Evolutionary conservation across 2,888 invertebrate species (phyloP).

Genomic region (Homarus gammarus): DNA sequence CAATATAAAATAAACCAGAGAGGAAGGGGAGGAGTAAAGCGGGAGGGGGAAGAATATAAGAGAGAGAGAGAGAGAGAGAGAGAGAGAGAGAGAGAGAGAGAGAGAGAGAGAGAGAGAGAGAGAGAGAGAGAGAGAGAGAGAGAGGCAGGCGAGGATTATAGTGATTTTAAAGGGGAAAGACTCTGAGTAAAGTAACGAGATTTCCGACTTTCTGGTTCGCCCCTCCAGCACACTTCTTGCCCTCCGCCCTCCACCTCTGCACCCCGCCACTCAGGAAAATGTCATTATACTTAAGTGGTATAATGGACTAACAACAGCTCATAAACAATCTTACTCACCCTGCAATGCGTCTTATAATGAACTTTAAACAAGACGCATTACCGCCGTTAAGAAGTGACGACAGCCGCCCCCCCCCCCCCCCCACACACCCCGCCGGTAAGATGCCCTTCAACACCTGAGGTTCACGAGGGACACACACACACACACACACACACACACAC

Average conservation of each 20-base stretch:
- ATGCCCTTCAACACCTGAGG: too few species aligned
- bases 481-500: too few species aligned
- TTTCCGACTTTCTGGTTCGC: neutral
- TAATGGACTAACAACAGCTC: conserved; percentile 7
- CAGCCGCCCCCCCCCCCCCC: neutral
- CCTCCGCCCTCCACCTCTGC: neutral
- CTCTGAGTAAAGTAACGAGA: neutral
- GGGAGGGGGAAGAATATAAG: too few species aligned
- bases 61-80: conserved; percentile 7
- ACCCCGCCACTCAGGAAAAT: neutral
- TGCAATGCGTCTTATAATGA: neutral
- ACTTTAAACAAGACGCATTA: neutral
- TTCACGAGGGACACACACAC: too few species aligned
- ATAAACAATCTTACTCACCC: neutral
- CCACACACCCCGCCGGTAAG: neutral
- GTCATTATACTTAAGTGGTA: neutral
- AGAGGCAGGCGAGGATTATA: too few species aligned
- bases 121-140: too few species aligned
- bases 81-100: neutral
- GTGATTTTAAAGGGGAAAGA: neutral
- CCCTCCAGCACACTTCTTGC: neutral
- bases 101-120: conserved; percentile 19
- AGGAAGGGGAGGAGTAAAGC: neutral
- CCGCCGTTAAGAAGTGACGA: neutral
- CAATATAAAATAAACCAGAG: too few species aligned